These are phyloP conservation scores for mouse (Mus musculus) DNA, from an alignment of 2,113 vertebrate genomes.

Conservation along the genomic window GRCm39 chr5:121562501-121563000, in stretches of 20 bases:
- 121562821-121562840: background rate
- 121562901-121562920: background rate
- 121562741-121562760: no score
- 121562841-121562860: background rate
- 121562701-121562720: background rate
- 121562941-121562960: background rate
- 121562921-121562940: background rate
- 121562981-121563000: background rate
- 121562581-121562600: constrained; percentile 95
- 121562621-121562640: constrained; percentile 97
- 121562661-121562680: constrained; percentile 88
- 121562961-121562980: background rate
- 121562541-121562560: constrained; percentile 39
- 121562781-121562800: no score
- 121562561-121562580: constrained; percentile 86
- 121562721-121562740: background rate
- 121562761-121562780: no score
- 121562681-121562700: background rate
- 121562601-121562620: constrained; percentile 98
- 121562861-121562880: background rate
- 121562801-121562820: no score
- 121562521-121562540: background rate
- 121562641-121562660: constrained; percentile 95
- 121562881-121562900: background rate
- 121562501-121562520: background rate